These are phyloP conservation scores for Scaptodrosophila lebanonensis DNA, from an alignment of 1,140 invertebrate genomes.

Conservation along the genomic window DNA sequence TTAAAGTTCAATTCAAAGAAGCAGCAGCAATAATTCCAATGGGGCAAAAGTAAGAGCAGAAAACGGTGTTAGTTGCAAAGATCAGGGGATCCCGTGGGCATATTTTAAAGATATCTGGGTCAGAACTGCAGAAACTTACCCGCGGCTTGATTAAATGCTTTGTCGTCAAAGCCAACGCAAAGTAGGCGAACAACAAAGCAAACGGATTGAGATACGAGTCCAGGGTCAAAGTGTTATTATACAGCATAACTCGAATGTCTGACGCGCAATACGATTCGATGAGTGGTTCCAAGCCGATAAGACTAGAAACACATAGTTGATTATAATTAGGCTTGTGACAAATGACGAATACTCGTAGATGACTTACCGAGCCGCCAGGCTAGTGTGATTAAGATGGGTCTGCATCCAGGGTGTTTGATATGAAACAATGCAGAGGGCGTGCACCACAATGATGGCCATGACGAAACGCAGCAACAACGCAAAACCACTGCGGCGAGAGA, in stretches of 20 bases:
- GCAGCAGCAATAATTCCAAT: constrained; percentile 27
- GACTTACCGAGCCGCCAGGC: constrained; percentile 82
- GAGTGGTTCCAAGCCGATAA: constrained; percentile 83
- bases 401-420: constrained; percentile 93
- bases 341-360: background rate
- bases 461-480: constrained; percentile 84
- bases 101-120: background rate
- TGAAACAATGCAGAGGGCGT: constrained; percentile 86
- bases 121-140: constrained; percentile 77
- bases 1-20: constrained; percentile 21
- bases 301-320: constrained; percentile 77
- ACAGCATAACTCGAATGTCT: constrained; percentile 82
- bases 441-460: constrained; percentile 85
- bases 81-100: background rate
- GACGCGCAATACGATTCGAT: constrained; percentile 78
- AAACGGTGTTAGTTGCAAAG: constrained; percentile 33
- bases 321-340: background rate
- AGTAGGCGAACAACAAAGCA: constrained; percentile 86
- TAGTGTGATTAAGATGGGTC: constrained; percentile 81
- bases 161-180: constrained; percentile 84
- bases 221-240: constrained; percentile 81
- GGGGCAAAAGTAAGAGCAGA: constrained; percentile 43
- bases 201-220: constrained; percentile 86
- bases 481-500: constrained; percentile 80
- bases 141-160: constrained; percentile 83